A percentile compares a stretch with the other conserved stretches of the same genome.
These are phyloP conservation scores for Falcaria lacertinaria DNA, from an alignment of 2,888 invertebrate genomes.

Conservation along the genomic window DNA sequence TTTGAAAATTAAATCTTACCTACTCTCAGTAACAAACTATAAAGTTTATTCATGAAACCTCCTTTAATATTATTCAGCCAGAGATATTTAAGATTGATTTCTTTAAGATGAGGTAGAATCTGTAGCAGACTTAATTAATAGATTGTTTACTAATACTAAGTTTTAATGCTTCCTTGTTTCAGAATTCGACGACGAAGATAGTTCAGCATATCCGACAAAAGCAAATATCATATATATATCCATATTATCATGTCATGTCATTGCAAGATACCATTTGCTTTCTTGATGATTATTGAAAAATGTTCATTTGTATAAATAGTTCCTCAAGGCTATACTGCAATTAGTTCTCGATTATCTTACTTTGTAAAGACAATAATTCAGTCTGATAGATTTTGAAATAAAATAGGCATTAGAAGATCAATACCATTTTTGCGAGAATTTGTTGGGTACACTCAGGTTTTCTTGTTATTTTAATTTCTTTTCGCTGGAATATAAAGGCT, in stretches of 20 bases:
- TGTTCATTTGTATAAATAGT: conserved; percentile 10
- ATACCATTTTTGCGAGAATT: no score
- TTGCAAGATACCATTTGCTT: conserved; percentile 28
- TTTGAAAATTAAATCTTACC: no score
- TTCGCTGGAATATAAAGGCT: no score
- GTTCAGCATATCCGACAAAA: conserved; percentile 36
- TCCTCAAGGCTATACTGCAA: conserved; percentile 10
- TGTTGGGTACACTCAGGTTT: no score
- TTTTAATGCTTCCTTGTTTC: conserved; percentile 26
- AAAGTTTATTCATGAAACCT: no score
- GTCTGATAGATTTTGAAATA: neutral
- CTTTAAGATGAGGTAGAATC: no score
- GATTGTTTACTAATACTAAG: conserved; percentile 2
- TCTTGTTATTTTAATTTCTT: no score
- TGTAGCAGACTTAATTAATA: no score
- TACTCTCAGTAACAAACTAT: no score
- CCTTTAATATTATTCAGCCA: no score
- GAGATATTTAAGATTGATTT: no score
- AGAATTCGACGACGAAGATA: conserved; percentile 58
- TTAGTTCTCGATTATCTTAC: conserved; percentile 7
- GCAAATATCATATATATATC: conserved; percentile 30
- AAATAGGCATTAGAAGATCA: no score
- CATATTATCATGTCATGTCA: conserved; percentile 33
- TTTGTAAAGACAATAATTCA: conserved; percentile 53
- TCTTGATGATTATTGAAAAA: conserved; percentile 37